A percentile compares a stretch with the other conserved stretches of the same genome.
These are phyloP conservation scores for Watsonalla cultraria DNA, from an alignment of 2,888 invertebrate species.

Conservation along the genomic window DNA sequence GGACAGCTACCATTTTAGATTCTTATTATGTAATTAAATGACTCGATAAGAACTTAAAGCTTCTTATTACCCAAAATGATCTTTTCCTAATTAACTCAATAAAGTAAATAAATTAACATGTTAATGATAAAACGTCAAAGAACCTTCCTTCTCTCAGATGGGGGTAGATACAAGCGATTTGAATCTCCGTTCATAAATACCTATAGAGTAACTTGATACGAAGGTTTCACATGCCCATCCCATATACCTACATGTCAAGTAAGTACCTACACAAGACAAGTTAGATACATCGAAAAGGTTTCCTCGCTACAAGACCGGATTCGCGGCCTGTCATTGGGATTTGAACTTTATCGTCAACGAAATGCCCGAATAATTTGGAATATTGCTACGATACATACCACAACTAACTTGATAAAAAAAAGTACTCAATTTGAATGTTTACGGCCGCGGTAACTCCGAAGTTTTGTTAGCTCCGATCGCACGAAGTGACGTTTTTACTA, in stretches of 20 bases:
- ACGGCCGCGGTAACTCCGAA: slow-evolving; percentile 25
- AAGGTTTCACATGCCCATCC: background rate
- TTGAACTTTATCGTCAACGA: slow-evolving; percentile 6
- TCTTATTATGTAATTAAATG: too few species aligned
- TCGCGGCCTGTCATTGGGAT: slow-evolving; percentile 20
- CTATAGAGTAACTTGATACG: background rate
- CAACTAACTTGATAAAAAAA: slow-evolving; percentile 35
- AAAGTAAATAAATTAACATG: background rate
- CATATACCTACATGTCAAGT: background rate
- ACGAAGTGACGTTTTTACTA: slow-evolving; percentile 29
- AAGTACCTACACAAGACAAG: background rate
- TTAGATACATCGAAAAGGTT: slow-evolving; percentile 14
- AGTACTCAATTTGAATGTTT: slow-evolving; percentile 37
- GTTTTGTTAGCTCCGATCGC: slow-evolving; percentile 31
- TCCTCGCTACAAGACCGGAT: slow-evolving; percentile 7
- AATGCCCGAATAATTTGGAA: slow-evolving; percentile 30
- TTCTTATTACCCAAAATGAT: too few species aligned
- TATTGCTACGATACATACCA: slow-evolving; percentile 22
- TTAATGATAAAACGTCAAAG: background rate
- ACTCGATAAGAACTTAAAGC: too few species aligned
- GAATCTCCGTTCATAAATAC: background rate
- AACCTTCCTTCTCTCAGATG: background rate
- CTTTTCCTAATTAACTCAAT: too few species aligned
- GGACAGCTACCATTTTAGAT: too few species aligned
- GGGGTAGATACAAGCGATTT: background rate